Conservation (phyloP, 1,140 invertebrate species). For the Bicyclus anynana region DNA sequence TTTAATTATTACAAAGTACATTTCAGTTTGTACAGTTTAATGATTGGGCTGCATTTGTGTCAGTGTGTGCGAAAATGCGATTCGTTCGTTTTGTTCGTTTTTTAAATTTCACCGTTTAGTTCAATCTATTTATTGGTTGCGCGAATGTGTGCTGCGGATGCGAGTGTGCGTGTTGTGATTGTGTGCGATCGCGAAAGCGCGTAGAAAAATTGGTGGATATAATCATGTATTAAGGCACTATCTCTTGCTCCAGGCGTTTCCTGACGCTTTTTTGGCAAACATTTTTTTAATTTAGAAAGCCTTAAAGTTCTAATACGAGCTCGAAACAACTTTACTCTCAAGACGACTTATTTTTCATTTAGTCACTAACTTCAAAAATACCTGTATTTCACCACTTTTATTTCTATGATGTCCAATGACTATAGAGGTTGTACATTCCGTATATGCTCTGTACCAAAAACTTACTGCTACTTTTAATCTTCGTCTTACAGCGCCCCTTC, state of each 20-base stretch:
- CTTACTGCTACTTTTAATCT: too few relatives aligned
- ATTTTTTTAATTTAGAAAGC: too few relatives aligned
- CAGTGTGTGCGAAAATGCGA: conserved; percentile 60
- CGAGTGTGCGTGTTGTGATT: conserved; percentile 21
- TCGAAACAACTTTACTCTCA: too few relatives aligned
- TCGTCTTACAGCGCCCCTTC: too few relatives aligned
- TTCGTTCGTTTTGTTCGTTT: conserved; percentile 75
- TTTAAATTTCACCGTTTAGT: conserved; percentile 77
- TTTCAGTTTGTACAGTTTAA: conserved; percentile 36
- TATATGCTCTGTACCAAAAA: too few relatives aligned
- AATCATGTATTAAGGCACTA: conserved; percentile 51
- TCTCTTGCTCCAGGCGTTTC: conserved; percentile 24
- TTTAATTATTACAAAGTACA: conserved; percentile 11
- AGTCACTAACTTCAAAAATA: too few relatives aligned
- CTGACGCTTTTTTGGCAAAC: conserved; percentile 3
- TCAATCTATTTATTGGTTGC: conserved; percentile 76
- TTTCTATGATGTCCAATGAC: too few relatives aligned
- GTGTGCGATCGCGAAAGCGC: conserved; percentile 59
- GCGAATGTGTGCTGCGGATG: conserved; percentile 55
- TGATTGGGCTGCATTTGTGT: conserved; percentile 69
- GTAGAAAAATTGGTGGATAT: conserved; percentile 73
- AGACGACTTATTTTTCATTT: too few relatives aligned
- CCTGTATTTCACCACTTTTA: too few relatives aligned
- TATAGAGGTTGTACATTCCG: too few relatives aligned
- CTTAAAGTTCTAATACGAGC: too few relatives aligned